phyloP scores from a whole-genome alignment of 2,797 vertebrate species.

The Hypotaenidia philippensis region DNA sequence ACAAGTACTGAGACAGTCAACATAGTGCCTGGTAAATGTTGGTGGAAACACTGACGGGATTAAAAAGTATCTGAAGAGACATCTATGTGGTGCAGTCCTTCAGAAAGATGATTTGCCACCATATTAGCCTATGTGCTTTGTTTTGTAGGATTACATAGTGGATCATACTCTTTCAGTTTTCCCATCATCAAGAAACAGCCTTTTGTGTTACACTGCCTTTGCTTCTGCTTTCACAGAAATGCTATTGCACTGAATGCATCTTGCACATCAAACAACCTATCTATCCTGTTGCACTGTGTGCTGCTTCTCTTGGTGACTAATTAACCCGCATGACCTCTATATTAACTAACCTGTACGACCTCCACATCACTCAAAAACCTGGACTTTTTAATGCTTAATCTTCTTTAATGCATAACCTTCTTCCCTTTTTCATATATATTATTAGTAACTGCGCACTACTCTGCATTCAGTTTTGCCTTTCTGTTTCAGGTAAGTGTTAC shows the following conservation, averaged over 20 bases:
- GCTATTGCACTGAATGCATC: background rate
- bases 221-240: background rate
- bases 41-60: background rate
- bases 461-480: background rate
- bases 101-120: background rate
- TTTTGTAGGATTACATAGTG: background rate
- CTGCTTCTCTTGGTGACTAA: background rate
- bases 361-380: background rate
- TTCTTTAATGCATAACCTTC: background rate
- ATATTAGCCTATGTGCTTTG: accelerated
- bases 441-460: background rate
- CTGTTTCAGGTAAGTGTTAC: background rate
- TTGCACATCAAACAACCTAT: background rate
- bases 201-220: background rate
- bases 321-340: background rate
- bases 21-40: background rate
- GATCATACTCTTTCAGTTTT: background rate
- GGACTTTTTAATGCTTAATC: background rate
- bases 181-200: background rate
- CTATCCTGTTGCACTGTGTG: background rate
- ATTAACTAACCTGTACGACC: background rate
- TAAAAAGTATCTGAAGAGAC: background rate
- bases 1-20: background rate
- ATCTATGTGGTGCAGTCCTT: background rate
- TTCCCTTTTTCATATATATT: background rate